Conservation (phyloP, 2,113 vertebrate genomes). For the Brachyhypopomus gauderio region DNA sequence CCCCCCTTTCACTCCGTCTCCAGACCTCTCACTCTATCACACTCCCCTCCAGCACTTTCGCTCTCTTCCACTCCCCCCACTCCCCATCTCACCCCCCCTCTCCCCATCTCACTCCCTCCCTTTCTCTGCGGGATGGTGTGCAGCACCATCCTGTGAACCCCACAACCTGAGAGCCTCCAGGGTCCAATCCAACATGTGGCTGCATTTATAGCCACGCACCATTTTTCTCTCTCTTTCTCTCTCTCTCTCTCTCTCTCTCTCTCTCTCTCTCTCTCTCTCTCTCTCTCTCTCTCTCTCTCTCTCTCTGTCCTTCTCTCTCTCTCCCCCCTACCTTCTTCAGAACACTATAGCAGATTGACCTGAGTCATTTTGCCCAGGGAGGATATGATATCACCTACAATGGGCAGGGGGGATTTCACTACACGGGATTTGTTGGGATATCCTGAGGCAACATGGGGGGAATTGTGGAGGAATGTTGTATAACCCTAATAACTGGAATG, state of each 20-base stretch:
- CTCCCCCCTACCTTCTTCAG: not conserved
- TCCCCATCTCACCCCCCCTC: not conserved
- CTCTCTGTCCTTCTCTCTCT: slow-evolving; percentile 9
- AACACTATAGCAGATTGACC: slow-evolving; percentile 23
- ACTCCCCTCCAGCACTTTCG: not conserved
- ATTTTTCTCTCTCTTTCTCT: not conserved
- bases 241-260: too few species aligned
- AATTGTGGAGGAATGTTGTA: not conserved
- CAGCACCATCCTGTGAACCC: slow-evolving; percentile 43
- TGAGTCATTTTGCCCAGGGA: slow-evolving; percentile 22
- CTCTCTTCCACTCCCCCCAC: not conserved
- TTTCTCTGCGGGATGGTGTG: slow-evolving; percentile 22
- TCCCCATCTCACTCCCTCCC: slow-evolving; percentile 1
- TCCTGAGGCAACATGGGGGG: slow-evolving; percentile 31
- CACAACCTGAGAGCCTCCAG: slow-evolving; percentile 46
- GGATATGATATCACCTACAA: slow-evolving; percentile 44
- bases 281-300: not conserved
- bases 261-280: slow-evolving; percentile 16
- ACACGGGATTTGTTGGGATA: slow-evolving; percentile 41
- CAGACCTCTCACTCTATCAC: not conserved
- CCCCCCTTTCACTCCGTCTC: not conserved
- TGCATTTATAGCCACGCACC: slow-evolving; percentile 21
- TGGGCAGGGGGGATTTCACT: slow-evolving; percentile 27
- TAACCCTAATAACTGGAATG: not conserved
- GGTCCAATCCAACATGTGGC: slow-evolving; percentile 55